Evolutionary conservation across 2,888 invertebrate species (phyloP).

Genomic region (Heterodera filipjevi): DNA sequence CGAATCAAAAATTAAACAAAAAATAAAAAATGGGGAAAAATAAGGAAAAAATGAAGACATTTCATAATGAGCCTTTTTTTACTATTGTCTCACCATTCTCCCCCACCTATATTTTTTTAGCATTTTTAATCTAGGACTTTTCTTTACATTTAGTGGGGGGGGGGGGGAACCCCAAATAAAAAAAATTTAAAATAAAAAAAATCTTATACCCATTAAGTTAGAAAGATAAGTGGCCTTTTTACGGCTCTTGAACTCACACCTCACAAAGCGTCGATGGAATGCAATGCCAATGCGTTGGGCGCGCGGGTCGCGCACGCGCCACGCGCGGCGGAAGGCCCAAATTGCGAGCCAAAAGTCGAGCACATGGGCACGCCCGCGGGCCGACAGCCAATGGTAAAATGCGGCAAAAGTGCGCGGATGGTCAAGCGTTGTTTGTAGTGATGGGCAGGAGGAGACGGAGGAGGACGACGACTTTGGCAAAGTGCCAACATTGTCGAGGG

Average conservation of each 20-base stretch:
- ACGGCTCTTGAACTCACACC: no score
- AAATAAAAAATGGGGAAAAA: no score
- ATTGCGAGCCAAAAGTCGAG: conserved; percentile 44
- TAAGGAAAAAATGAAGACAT: no score
- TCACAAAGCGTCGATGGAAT: conserved; percentile 39
- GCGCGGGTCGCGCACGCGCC: conserved; percentile 31
- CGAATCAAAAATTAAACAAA: no score
- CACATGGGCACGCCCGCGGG: conserved; percentile 33
- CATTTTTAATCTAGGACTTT: no score
- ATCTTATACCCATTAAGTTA: background rate
- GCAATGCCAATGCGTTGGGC: conserved; percentile 36
- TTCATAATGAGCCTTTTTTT: no score
- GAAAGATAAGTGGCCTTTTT: background rate
- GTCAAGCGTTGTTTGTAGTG: conserved; percentile 36
- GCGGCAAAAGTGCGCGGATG: conserved; percentile 40
- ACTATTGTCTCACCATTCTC: no score
- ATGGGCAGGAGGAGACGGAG: background rate
- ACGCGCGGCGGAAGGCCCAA: conserved; percentile 34
- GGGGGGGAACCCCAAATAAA: no score
- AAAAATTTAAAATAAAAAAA: no score
- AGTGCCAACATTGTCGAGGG: conserved; percentile 11
- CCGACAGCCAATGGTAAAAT: conserved; percentile 39
- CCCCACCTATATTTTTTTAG: no score
- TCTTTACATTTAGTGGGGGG: no score
- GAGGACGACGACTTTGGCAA: conserved; percentile 18